Conservation (phyloP, 2,888 invertebrate genomes). For the Biston stratarius region DNA sequence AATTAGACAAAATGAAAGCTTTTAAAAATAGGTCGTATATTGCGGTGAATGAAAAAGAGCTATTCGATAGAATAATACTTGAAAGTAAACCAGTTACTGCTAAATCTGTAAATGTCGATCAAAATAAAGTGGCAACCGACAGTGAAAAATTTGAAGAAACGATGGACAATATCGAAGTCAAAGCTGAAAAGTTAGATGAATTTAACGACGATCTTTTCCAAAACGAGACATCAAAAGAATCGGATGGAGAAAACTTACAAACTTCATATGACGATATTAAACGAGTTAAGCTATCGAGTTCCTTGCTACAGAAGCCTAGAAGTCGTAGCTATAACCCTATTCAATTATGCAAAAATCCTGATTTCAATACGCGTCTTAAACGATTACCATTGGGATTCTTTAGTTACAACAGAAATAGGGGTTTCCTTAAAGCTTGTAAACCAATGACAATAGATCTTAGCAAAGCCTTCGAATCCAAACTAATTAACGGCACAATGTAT, state of each 20-base stretch:
- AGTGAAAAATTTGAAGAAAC: not conserved
- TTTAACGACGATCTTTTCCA: constrained; percentile 37
- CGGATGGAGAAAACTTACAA: constrained; percentile 35
- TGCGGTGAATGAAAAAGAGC: constrained; percentile 50
- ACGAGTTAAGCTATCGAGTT: constrained; percentile 63
- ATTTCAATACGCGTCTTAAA: constrained; percentile 76
- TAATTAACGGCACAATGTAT: constrained; percentile 65
- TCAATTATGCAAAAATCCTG: constrained; percentile 77
- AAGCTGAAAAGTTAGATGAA: constrained; percentile 14
- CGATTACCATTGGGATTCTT: constrained; percentile 71
- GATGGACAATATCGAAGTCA: not conserved
- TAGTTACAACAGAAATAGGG: constrained; percentile 65
- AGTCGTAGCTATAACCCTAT: constrained; percentile 69
- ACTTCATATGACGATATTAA: constrained; percentile 44
- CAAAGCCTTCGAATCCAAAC: constrained; percentile 72
- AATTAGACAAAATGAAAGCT: constrained; percentile 68
- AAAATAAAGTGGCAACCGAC: constrained; percentile 11
- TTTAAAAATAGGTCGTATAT: constrained; percentile 49
- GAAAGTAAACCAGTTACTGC: constrained; percentile 67
- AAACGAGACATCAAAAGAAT: constrained; percentile 30
- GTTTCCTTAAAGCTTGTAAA: constrained; percentile 65
- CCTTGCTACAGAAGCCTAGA: constrained; percentile 70
- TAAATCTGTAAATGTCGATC: constrained; percentile 42
- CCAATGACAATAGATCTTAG: constrained; percentile 74
- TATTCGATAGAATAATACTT: constrained; percentile 58